These are phyloP conservation scores for Periparus ater DNA, from an alignment of 2,797 vertebrate species.

Conservation along the genomic window DNA sequence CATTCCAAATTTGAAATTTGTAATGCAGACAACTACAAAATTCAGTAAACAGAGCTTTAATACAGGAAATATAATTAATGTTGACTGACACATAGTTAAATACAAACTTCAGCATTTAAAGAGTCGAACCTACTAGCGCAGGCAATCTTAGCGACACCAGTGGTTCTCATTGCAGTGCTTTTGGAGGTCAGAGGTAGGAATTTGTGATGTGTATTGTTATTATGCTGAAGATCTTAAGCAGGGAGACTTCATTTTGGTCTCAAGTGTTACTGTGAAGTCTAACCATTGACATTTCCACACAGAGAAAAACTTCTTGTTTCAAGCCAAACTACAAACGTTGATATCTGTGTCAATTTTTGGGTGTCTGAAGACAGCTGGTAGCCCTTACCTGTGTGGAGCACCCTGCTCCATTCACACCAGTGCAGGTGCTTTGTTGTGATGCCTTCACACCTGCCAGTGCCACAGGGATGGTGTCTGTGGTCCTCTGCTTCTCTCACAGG, in stretches of 20 bases:
- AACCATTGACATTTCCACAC: rapidly evolving
- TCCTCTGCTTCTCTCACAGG: neutral
- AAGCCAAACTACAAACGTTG: neutral
- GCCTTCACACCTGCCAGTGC: rapidly evolving
- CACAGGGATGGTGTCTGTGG: rapidly evolving
- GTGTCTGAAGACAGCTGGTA: neutral
- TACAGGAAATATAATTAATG: neutral
- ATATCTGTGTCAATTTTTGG: neutral
- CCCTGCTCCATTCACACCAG: neutral
- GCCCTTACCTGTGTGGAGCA: neutral
- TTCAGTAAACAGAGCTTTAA: neutral
- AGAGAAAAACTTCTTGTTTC: neutral
- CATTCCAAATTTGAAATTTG: neutral
- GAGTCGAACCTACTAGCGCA: neutral
- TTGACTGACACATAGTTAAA: neutral
- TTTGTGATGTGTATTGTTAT: neutral
- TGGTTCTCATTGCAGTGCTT: neutral
- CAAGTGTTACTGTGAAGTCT: neutral
- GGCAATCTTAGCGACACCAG: neutral
- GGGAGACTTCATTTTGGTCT: neutral
- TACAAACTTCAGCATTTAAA: neutral
- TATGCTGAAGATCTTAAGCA: neutral
- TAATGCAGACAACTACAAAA: neutral
- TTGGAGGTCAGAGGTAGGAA: neutral
- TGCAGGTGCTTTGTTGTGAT: neutral